These are phyloP conservation scores for Cyclopterus lumpus DNA, from an alignment of 2,797 vertebrate species.

Conservation along the genomic window DNA sequence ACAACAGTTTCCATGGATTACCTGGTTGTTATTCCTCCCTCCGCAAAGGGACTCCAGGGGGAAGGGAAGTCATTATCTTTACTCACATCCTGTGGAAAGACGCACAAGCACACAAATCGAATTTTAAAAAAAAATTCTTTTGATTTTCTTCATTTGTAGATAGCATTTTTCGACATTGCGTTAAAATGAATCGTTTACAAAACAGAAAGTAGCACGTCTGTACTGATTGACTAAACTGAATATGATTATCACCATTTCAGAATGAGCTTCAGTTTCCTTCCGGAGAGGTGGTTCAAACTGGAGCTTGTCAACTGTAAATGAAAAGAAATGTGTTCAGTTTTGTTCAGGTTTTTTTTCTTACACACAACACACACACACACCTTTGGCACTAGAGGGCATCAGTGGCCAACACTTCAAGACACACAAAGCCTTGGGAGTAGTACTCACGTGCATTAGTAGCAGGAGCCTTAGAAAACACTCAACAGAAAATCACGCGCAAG, in stretches of 20 bases:
- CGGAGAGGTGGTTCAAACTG: constrained; percentile 93
- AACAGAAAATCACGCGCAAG: constrained; percentile 13
- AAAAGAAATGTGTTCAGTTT: not conserved
- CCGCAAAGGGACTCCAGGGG: constrained; percentile 93
- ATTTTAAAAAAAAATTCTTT: not conserved
- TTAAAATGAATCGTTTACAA: not conserved
- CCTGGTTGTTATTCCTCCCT: constrained; percentile 90
- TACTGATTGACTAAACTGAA: not conserved
- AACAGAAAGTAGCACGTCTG: not conserved
- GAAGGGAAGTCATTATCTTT: constrained; percentile 91
- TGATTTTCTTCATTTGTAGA: not conserved
- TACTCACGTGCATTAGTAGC: constrained; percentile 11
- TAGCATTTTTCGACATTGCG: not conserved
- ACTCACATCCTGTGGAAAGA: constrained; percentile 87
- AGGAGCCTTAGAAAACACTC: constrained; percentile 14
- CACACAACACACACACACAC: constrained; percentile 16
- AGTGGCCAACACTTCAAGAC: constrained; percentile 34
- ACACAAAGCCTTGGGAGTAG: constrained; percentile 17
- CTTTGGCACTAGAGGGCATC: constrained; percentile 76
- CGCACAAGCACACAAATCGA: constrained; percentile 38
- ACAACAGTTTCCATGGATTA: constrained; percentile 78
- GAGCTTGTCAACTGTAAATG: constrained; percentile 91
- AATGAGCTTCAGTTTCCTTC: constrained; percentile 96
- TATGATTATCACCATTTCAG: constrained; percentile 89
- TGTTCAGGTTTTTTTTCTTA: not conserved